Conservation (phyloP, 2,113 vertebrate species). For the Myotis davidii region DNA sequence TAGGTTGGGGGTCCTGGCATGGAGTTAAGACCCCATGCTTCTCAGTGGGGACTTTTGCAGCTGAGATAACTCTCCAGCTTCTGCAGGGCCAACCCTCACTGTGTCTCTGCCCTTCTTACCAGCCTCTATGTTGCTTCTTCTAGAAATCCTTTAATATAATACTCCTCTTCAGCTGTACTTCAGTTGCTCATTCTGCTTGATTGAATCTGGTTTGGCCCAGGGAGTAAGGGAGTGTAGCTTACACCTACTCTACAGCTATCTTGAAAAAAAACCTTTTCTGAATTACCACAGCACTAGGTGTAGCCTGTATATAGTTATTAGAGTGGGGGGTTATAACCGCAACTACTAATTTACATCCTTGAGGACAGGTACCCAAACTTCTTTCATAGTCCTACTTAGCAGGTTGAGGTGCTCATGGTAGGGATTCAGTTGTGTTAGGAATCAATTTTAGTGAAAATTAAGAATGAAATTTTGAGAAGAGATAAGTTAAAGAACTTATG, state of each 20-base stretch:
- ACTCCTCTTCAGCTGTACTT: neutral
- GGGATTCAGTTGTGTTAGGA: neutral
- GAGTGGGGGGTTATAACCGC: neutral
- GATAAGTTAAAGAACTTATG: no score
- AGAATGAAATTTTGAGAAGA: no score
- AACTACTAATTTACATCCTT: conserved; percentile 1
- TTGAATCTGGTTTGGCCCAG: neutral
- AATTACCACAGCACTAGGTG: neutral
- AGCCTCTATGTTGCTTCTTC: neutral
- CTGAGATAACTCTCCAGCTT: neutral
- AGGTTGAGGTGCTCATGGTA: neutral
- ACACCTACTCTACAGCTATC: neutral
- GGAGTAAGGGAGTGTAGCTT: neutral
- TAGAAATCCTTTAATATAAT: neutral
- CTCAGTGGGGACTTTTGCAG: neutral
- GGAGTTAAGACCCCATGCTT: neutral
- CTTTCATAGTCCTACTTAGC: neutral
- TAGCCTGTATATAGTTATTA: neutral
- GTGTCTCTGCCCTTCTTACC: neutral
- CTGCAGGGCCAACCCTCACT: neutral
- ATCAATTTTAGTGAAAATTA: neutral
- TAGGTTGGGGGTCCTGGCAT: neutral
- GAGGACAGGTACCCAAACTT: neutral
- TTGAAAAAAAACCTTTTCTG: neutral
- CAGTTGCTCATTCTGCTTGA: neutral